phyloP scores from a whole-genome alignment of 2,888 invertebrate genomes.

The Melieria omissa region DNA sequence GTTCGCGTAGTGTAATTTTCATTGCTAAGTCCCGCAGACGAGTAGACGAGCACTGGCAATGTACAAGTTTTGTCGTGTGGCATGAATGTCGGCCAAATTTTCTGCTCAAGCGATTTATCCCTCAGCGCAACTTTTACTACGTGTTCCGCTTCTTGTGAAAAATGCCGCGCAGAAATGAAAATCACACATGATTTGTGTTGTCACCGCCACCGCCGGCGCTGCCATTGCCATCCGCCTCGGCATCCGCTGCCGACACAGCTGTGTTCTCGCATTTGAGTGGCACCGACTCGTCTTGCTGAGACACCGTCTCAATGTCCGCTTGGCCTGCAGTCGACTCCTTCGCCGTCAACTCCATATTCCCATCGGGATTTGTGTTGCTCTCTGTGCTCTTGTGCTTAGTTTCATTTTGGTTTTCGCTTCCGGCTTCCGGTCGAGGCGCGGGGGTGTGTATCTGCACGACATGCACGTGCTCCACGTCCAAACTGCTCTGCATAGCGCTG shows the following conservation, averaged over 20 bases:
- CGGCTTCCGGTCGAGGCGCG: slow-evolving; percentile 15
- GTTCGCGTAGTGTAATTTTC: too few species aligned
- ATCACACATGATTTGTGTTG: slow-evolving; percentile 36
- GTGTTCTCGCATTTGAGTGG: too few species aligned
- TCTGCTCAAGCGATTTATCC: neutral
- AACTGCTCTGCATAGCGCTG: slow-evolving; percentile 18
- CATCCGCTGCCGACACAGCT: neutral
- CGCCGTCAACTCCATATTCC: neutral
- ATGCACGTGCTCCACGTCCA: slow-evolving; percentile 49
- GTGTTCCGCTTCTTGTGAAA: slow-evolving; percentile 26
- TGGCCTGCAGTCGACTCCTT: slow-evolving; percentile 1
- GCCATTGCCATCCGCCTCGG: too few species aligned
- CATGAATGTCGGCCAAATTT: too few species aligned
- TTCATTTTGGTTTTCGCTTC: neutral
- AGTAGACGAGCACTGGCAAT: too few species aligned
- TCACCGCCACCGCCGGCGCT: neutral
- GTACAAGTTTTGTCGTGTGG: too few species aligned
- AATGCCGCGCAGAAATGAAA: slow-evolving; percentile 32
- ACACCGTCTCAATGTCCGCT: neutral
- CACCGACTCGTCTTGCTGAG: neutral
- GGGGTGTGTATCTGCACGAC: slow-evolving; percentile 41
- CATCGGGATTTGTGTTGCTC: neutral
- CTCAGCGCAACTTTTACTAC: neutral
- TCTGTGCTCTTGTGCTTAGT: neutral
- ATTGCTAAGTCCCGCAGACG: too few species aligned